Percentiles rank a stretch among this genome's conserved stretches.
These are phyloP conservation scores for Dascyllus trimaculatus DNA, from an alignment of 2,113 vertebrate species.

Conservation along the genomic window DNA sequence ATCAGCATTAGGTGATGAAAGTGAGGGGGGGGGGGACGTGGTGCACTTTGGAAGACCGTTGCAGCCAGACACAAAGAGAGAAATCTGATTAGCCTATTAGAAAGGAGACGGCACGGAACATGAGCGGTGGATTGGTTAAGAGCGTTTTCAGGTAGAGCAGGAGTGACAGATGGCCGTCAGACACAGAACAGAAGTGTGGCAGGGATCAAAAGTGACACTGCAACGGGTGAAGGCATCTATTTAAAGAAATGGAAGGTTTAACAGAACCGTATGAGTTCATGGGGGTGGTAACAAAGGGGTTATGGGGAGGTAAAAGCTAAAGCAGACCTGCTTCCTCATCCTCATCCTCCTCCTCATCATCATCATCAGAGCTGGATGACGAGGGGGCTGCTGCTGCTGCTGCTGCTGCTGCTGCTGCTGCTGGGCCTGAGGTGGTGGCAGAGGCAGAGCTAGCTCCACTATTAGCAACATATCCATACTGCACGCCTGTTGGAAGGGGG, in stretches of 20 bases:
- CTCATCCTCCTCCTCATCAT: constrained; percentile 92
- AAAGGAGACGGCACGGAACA: constrained; percentile 6
- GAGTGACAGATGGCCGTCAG: constrained; percentile 2
- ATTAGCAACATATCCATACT: constrained; percentile 96
- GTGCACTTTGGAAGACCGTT: constrained; percentile 15
- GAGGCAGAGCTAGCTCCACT: constrained; percentile 92
- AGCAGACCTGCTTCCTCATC: constrained; percentile 99
- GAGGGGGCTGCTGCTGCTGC: constrained; percentile 87
- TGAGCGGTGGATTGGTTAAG: constrained; percentile 1
- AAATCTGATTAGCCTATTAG: constrained; percentile 31
- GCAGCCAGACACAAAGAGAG: neutral
- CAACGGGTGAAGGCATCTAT: neutral
- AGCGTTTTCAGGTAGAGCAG: constrained; percentile 3
- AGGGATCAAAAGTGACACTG: neutral
- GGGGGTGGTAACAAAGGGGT: neutral
- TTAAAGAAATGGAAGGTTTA: neutral
- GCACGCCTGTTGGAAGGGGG: constrained; percentile 94
- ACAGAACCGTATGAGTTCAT: constrained; percentile 21
- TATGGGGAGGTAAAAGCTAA: constrained; percentile 86
- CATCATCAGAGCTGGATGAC: constrained; percentile 98
- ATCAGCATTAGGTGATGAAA: neutral
- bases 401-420: constrained; percentile 87
- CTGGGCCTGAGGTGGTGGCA: constrained; percentile 83
- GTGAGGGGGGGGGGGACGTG: neutral
- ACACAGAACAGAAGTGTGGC: constrained; percentile 15